Percentiles rank a stretch among this genome's conserved stretches.
phyloP scores from a whole-genome alignment of 2,888 invertebrate species.

The Pteria penguin region DNA sequence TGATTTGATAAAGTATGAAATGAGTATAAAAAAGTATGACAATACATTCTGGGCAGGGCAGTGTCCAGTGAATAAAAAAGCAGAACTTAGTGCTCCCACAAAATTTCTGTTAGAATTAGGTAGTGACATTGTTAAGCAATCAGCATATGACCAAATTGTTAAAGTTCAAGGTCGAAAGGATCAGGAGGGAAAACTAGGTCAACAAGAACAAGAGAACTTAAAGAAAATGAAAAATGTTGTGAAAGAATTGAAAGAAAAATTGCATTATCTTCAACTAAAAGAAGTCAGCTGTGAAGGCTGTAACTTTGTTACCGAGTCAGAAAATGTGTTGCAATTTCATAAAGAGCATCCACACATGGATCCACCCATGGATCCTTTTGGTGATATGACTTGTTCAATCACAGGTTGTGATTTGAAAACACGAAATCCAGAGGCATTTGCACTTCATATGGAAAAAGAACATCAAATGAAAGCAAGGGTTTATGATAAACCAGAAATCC shows the following conservation, averaged over 20 bases:
- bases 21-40: constrained; percentile 63
- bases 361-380: constrained; percentile 49
- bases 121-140: constrained; percentile 93
- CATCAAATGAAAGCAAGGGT: constrained; percentile 91
- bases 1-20: constrained; percentile 68
- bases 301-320: constrained; percentile 68
- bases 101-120: constrained; percentile 96
- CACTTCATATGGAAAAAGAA: constrained; percentile 94
- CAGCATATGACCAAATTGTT: constrained; percentile 94
- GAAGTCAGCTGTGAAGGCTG: constrained; percentile 63
- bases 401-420: constrained; percentile 89
- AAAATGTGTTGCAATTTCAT: constrained; percentile 85
- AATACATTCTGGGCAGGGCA: constrained; percentile 63
- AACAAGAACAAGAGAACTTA: constrained; percentile 83
- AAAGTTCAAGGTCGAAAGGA: constrained; percentile 91
- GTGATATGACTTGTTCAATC: constrained; percentile 85
- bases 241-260: constrained; percentile 66
- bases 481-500: constrained; percentile 91
- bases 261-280: constrained; percentile 64
- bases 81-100: constrained; percentile 81
- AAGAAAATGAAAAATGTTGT: constrained; percentile 85
- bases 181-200: constrained; percentile 80
- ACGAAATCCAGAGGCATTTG: constrained; percentile 83
- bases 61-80: constrained; percentile 56
- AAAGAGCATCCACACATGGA: constrained; percentile 81